phyloP scores from a whole-genome alignment of 2,888 invertebrate species.

The Poecilobothrus nobilitatus region DNA sequence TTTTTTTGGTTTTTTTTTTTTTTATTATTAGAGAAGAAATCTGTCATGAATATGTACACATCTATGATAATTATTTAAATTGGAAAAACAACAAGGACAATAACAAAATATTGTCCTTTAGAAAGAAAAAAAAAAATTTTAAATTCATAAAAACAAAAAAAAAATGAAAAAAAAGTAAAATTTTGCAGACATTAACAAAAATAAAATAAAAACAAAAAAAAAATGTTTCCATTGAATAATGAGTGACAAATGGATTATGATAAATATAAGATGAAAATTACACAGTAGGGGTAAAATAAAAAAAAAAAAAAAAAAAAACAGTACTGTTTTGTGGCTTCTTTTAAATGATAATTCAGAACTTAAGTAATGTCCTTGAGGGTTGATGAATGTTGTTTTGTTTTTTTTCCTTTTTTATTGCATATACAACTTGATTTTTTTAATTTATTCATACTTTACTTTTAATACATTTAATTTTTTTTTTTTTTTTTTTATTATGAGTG shows the following conservation, averaged over 20 bases:
- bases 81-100: not conserved
- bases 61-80: not conserved
- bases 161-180: no score
- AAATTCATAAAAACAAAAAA: not conserved
- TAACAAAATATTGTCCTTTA: not conserved
- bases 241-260: no score
- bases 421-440: not conserved
- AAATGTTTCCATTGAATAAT: no score
- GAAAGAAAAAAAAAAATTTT: not conserved
- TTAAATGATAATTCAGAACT: not conserved
- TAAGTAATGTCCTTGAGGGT: not conserved
- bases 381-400: no score
- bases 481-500: not conserved
- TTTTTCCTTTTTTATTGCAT: no score
- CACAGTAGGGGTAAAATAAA: not conserved
- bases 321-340: not conserved
- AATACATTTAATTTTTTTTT: not conserved
- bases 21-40: no score
- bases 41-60: not conserved
- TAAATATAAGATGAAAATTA: no score
- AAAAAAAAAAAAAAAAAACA: not conserved
- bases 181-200: not conserved
- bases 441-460: not conserved
- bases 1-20: no score
- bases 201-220: not conserved